Conservation (phyloP, 1,140 invertebrate genomes). For the Solen grandis region DNA sequence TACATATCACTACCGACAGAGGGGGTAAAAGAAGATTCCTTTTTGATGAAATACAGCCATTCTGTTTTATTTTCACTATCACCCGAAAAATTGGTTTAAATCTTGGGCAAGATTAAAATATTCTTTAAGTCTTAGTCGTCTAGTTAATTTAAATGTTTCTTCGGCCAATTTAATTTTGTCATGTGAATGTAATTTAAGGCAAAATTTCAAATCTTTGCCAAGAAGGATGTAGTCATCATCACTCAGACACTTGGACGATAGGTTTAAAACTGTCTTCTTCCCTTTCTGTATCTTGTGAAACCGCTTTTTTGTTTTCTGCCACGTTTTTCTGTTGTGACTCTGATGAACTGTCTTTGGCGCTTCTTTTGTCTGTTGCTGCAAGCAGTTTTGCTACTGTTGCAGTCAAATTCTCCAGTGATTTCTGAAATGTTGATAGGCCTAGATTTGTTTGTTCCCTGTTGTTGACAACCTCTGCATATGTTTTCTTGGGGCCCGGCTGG, state of each 20-base stretch:
- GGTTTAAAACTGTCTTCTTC: conserved; percentile 39
- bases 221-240: no score
- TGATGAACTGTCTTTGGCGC: no score
- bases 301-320: no score
- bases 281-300: conserved; percentile 15
- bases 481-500: no score
- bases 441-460: no score
- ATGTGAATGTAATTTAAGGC: conserved; percentile 10
- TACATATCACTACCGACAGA: conserved; percentile 16
- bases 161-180: conserved; percentile 41
- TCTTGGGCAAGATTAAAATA: conserved; percentile 3
- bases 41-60: conserved; percentile 11
- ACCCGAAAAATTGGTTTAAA: neutral
- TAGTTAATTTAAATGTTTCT: conserved; percentile 25
- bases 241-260: neutral
- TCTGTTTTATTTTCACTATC: neutral
- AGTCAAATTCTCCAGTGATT: no score
- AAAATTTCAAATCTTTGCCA: conserved; percentile 21
- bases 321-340: no score
- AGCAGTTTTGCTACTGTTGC: no score
- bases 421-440: no score
- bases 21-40: no score
- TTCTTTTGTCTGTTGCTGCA: no score
- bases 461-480: no score
- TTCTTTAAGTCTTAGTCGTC: conserved; percentile 21